phyloP scores from a whole-genome alignment of 2,113 vertebrate species.

The Cryptotis parvus region DNA sequence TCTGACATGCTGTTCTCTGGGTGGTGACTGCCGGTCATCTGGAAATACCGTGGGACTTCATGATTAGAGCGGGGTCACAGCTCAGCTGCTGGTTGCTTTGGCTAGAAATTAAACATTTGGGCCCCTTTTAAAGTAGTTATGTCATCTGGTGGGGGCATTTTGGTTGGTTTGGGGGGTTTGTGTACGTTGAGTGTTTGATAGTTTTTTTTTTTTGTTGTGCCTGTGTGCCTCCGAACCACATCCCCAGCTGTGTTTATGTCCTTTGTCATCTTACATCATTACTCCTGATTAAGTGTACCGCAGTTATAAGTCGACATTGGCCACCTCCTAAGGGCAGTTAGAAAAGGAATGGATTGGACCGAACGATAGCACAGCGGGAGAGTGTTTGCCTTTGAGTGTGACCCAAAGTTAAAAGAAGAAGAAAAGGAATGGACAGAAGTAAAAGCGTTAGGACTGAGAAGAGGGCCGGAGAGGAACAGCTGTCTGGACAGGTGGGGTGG shows the following conservation, averaged over 20 bases:
- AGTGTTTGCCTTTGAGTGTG: too few relatives aligned
- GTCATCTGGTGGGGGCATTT: neutral
- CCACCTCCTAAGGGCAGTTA: neutral
- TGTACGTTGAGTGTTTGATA: too few relatives aligned
- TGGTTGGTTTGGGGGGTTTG: too few relatives aligned
- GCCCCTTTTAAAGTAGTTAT: neutral
- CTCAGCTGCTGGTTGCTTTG: constrained; percentile 20
- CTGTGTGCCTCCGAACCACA: too few relatives aligned
- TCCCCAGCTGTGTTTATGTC: neutral
- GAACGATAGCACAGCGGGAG: too few relatives aligned
- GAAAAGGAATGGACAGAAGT: neutral
- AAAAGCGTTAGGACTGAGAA: neutral
- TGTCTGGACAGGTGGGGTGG: neutral
- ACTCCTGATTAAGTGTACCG: neutral
- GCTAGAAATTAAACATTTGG: neutral
- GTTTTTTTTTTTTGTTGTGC: neutral
- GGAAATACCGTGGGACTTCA: neutral
- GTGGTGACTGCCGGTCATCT: neutral
- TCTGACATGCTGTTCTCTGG: neutral
- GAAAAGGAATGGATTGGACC: neutral
- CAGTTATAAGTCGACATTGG: neutral
- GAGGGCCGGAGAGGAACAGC: neutral
- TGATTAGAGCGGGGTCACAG: neutral
- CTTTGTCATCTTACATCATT: neutral
- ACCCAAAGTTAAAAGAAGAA: too few relatives aligned